Evolutionary conservation across 2,888 invertebrate species (phyloP), one percentile per base, ranked within the genome.

Genomic region (Lapara coniferarum): DNA sequence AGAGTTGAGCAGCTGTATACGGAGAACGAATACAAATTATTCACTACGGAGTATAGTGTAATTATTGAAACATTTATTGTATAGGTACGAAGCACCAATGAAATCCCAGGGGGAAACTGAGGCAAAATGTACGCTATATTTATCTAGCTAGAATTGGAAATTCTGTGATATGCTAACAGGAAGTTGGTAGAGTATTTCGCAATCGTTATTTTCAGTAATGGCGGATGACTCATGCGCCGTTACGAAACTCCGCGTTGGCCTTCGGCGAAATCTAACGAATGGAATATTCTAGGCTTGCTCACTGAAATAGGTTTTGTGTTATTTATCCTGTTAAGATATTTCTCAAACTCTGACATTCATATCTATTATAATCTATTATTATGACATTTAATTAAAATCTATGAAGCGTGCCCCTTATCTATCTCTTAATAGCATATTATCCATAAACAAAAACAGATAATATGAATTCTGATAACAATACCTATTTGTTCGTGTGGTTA

Each of bases 261-360:
- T 63, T 49, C 63, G n/a, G 67, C 25, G 68, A 68, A 68, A 30
- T 58, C 46, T 63, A 68, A 68, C 68, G 52, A 68, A 49, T 58
- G 58, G 51, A 57, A 49, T 49, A 49, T 63, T 63, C 46, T 63
- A 63, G 63, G 49, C 12, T 1, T 55, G 16, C 55, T 12, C 19
- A 19, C 55, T 55, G 55, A 55, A 55, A 55, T 19, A 19, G 10
- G 10, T 55, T 37, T 55, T 10, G 55, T 19, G 4, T 2, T 5
- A 7, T 19, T 55, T 19, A 19, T 55, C 55, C 19, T 55, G 19
- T 10, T 10, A 55, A 10, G 0, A 10, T 3, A 13, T 13, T 51
- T 51, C 3, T 51, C 37, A 8, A 37, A 6, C 37, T 37, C 5
- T 37, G 8, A 3, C 8, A 37, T 25, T 37, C 8, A 37, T 25